Percentiles rank a stretch among this genome's conserved stretches.
Conservation (phyloP, 64 coral and sea anemone genomes). For the Stichodactyla mertensii region DNA sequence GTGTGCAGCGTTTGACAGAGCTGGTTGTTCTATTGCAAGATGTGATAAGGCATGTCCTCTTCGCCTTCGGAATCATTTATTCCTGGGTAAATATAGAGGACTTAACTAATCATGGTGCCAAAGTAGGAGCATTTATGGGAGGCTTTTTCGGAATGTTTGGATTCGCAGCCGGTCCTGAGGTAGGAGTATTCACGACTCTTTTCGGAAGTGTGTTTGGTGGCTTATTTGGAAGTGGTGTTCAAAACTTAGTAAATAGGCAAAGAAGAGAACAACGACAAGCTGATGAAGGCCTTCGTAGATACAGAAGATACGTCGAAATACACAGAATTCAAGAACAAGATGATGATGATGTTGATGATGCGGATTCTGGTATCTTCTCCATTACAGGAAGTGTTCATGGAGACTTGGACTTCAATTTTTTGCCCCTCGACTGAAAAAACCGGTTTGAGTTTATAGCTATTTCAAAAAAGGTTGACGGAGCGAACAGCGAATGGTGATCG, state of each 20-base stretch:
- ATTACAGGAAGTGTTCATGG: too few species aligned
- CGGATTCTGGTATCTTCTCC: too few species aligned
- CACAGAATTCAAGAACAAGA: neutral
- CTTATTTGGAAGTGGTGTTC: slow-evolving; percentile 22
- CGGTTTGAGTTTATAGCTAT: too few species aligned
- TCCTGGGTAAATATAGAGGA: slow-evolving; percentile 7
- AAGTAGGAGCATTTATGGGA: slow-evolving; percentile 14
- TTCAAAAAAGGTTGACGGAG: too few species aligned
- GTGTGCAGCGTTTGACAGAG: neutral
- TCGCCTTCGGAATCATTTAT: slow-evolving; percentile 29
- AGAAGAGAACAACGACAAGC: neutral
- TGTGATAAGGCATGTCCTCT: slow-evolving; percentile 11
- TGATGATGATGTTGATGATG: too few species aligned
- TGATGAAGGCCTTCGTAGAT: neutral
- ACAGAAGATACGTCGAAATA: neutral
- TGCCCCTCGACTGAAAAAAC: too few species aligned
- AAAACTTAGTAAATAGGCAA: neutral
- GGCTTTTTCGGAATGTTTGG: slow-evolving; percentile 26
- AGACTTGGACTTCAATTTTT: too few species aligned
- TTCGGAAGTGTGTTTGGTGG: slow-evolving; percentile 7
- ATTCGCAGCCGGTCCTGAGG: neutral
- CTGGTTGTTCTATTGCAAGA: neutral
- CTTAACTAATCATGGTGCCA: neutral
- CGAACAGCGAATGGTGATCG: too few species aligned
- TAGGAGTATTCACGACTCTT: neutral